Base-by-base conservation (phyloP, 2,797 vertebrate species). In the Miichthys miiuy region DNA sequence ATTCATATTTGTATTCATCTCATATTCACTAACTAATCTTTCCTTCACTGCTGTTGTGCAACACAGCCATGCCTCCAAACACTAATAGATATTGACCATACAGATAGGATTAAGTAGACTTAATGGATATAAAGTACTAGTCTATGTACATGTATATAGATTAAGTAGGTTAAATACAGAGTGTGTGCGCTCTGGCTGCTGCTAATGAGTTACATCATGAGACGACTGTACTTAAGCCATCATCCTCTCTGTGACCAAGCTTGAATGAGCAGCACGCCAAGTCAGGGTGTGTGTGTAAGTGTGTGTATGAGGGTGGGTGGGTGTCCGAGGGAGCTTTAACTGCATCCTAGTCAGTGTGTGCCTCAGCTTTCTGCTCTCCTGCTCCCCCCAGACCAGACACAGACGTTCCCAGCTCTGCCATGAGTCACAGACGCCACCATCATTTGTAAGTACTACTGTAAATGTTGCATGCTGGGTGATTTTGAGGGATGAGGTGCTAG, bases 381-480 rank as follows among this genome's bases (percentile, higher is more conserved):
- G 83, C 80, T 94, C 87, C 80, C 62, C 69, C 66, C 87, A 90
- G 92, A 89, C 83, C 81, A 47, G 81, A 93, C 73, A 47, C 73
- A 80, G 88, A 91, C 48, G 80, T 75, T 62, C 69, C 85, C 79
- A 57, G 87, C 80, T 82, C 82, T 30, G 93, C 93, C 89, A 97
- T 98, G 97, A 96, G 96, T 86, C 97, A 96, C 93, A 94, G 96
- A 94, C 94, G 92, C 91, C 96, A 79, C 77, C 70, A 94, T 94
- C 95, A 95, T 93, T 96, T 95, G 97, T 98, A 95, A 98, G 97
- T 99, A 97, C 90, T 34, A 79, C 84, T 87, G 48, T 84, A 23
- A 79, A 84, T 84, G 89, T 92, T 89, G 83, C 87, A 90, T 89
- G 87, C 86, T 84, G 89, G 80, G 42, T 55, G 66, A 21, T 57